These are phyloP conservation scores for Perdita meconis DNA, from an alignment of 2,888 invertebrate genomes.

Conservation along the genomic window DNA sequence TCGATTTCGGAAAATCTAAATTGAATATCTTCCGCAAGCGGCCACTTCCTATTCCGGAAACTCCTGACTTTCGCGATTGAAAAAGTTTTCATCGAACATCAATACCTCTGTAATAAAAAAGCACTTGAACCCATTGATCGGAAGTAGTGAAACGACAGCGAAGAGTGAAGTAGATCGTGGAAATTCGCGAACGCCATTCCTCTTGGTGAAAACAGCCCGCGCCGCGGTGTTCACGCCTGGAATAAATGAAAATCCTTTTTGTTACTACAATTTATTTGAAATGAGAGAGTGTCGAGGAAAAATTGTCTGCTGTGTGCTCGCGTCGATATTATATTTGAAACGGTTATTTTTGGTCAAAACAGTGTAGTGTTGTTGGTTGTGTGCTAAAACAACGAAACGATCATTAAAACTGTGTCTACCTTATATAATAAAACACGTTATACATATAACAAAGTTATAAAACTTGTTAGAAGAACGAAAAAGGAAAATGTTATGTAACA, in stretches of 20 bases:
- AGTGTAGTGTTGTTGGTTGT: no score
- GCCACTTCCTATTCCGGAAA: background rate
- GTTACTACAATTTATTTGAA: background rate
- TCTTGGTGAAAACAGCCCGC: background rate
- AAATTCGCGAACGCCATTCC: background rate
- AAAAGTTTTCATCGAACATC: background rate
- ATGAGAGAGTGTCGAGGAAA: background rate
- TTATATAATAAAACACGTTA: no score
- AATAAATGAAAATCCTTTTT: background rate
- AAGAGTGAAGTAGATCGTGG: constrained; percentile 49
- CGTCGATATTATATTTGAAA: no score
- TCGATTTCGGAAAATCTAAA: constrained; percentile 9
- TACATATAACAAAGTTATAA: no score
- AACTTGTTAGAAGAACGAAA: no score
- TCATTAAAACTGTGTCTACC: no score
- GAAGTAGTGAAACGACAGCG: background rate
- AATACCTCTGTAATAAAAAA: background rate
- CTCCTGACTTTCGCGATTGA: background rate
- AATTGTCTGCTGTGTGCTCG: no score
- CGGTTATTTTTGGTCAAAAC: no score
- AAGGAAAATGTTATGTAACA: no score
- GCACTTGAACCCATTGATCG: background rate
- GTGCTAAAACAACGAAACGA: no score
- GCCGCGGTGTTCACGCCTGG: background rate
- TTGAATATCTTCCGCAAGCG: background rate